Evolutionary conservation across 2,888 invertebrate species (phyloP).

Genomic region (Amiota mariae): DNA sequence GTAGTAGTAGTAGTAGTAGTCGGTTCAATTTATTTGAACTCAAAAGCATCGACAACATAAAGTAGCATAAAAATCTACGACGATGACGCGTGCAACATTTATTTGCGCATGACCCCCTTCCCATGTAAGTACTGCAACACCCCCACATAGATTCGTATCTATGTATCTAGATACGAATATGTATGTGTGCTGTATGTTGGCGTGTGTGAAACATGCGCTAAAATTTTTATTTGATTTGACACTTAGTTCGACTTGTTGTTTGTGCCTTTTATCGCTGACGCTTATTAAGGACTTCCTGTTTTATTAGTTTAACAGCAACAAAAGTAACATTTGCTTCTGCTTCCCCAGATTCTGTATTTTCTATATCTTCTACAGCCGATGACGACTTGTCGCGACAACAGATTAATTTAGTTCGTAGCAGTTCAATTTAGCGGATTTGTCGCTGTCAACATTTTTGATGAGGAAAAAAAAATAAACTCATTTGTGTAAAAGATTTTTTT

Average conservation of each 20-base stretch:
- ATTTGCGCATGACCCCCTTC: no score
- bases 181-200: slow-evolving; percentile 39
- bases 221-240: slow-evolving; percentile 62
- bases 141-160: no score
- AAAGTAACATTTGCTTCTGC: slow-evolving; percentile 9
- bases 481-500: slow-evolving; percentile 4
- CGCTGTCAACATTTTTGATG: neutral
- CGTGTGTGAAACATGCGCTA: slow-evolving; percentile 65
- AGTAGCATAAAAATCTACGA: no score
- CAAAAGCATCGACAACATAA: no score
- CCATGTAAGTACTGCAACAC: no score
- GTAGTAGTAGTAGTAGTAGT: no score
- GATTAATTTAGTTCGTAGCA: slow-evolving; percentile 65
- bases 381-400: slow-evolving; percentile 63
- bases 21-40: no score
- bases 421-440: slow-evolving; percentile 58
- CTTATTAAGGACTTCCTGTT: slow-evolving; percentile 69
- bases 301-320: neutral
- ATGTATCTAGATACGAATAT: no score
- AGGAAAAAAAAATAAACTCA: neutral
- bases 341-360: slow-evolving; percentile 32
- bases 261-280: slow-evolving; percentile 40
- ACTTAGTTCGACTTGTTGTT: slow-evolving; percentile 51
- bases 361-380: slow-evolving; percentile 12
- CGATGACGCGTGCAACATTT: no score